phyloP scores from a whole-genome alignment of 1,140 invertebrate species.

The Rhynchophorus ferrugineus region DNA sequence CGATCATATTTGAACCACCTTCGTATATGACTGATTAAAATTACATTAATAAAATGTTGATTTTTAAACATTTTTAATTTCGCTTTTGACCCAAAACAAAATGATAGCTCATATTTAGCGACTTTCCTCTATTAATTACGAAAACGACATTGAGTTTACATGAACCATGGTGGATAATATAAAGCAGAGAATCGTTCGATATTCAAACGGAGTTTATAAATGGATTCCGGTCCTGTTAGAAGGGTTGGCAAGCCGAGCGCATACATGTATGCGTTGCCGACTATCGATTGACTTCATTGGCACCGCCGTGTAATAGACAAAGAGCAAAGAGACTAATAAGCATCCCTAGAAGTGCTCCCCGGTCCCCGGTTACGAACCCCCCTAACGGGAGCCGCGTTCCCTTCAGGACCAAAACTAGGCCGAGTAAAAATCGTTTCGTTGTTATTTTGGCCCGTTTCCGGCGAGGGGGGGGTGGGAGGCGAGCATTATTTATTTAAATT shows the following conservation, averaged over 20 bases:
- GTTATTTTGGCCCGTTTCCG: neutral
- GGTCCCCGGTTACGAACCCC: slow-evolving; percentile 11
- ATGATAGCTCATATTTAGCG: too few species aligned
- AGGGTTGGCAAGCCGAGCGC: neutral
- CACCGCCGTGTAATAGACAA: slow-evolving; percentile 22
- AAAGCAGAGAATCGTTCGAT: too few species aligned
- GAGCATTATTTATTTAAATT: neutral
- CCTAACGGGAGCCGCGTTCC: neutral
- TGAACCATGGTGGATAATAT: too few species aligned
- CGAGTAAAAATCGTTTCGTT: slow-evolving; percentile 4
- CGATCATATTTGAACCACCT: too few species aligned
- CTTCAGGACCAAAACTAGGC: slow-evolving; percentile 6
- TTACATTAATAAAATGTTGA: too few species aligned
- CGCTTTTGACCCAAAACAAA: too few species aligned
- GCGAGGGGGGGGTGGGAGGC: neutral
- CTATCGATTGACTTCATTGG: slow-evolving; percentile 32
- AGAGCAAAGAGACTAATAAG: slow-evolving; percentile 21
- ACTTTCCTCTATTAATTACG: too few species aligned
- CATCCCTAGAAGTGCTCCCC: slow-evolving; percentile 5
- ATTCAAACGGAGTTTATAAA: too few species aligned
- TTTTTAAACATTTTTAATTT: too few species aligned
- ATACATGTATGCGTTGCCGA: slow-evolving; percentile 26
- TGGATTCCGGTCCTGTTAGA: neutral
- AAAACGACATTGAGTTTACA: too few species aligned
- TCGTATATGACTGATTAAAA: too few species aligned